phyloP scores from a whole-genome alignment of 2,113 vertebrate genomes.

The Cephalopterus ornatus region DNA sequence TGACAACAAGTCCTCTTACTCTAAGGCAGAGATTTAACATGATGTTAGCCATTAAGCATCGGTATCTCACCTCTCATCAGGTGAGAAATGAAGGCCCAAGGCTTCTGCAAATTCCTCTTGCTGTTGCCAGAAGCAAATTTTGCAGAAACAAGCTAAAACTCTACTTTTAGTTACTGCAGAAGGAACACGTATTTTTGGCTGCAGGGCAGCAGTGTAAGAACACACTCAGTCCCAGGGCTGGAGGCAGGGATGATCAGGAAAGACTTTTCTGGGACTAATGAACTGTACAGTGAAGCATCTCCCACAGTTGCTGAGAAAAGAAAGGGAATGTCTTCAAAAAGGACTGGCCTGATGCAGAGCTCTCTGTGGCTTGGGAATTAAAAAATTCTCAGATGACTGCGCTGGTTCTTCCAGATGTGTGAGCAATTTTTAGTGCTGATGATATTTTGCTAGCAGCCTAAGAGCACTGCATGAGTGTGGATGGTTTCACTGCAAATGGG shows the following conservation, averaged over 20 bases:
- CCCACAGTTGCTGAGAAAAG: neutral
- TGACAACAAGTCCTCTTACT: neutral
- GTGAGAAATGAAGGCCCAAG: neutral
- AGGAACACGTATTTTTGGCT: neutral
- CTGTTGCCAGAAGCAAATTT: neutral
- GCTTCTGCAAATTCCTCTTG: neutral
- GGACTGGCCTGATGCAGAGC: neutral
- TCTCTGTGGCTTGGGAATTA: neutral
- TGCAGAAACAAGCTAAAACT: neutral
- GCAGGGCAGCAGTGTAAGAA: neutral
- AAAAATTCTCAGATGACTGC: constrained; percentile 3
- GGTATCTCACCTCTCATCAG: neutral
- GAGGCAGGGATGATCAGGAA: neutral
- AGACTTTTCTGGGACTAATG: neutral
- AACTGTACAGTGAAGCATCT: neutral
- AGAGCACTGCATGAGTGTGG: neutral
- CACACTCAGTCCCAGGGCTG: neutral
- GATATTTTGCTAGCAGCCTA: neutral
- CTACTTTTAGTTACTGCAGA: neutral
- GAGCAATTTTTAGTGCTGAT: constrained; percentile 29
- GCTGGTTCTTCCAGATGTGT: constrained; percentile 33
- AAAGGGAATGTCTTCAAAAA: neutral
- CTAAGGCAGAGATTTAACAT: neutral
- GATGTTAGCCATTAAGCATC: neutral
- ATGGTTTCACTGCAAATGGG: neutral